Evolutionary conservation across 2,888 invertebrate species (phyloP), one percentile per base, ranked within the genome.

Genomic region (Meiosimyza platycephala): DNA sequence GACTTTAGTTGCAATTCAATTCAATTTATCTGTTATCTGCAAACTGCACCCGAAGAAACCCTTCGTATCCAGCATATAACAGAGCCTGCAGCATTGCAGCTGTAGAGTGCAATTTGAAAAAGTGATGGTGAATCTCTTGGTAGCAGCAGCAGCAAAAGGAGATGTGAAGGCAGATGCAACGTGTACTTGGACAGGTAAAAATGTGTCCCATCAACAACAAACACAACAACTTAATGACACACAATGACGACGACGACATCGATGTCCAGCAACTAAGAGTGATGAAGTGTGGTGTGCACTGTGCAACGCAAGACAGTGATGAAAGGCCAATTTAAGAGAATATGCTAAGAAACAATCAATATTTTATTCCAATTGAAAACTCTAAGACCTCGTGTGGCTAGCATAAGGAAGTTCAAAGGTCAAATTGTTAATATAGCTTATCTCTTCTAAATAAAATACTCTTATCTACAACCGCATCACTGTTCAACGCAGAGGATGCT

Each of bases 21-120:
- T 75, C 74, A 73, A 75, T 77, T 77, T 75, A 75, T 75, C 73
- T 77, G 67, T 60, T 51, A 67, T 67, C 70, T 59, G 40, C 18
- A 33, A 18, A 60, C 64, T 50, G 12, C 63, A 33, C 54, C 28
- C 50, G 59, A 40, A 40, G 40, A 9, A 9, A 40, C 40, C 40
- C 40, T 40, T 9, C 40, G 9, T 40, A 9, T 40, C 9, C 40
- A 40, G 40, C 40, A 40, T 2, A 40, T 9, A 40, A 40, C 40
- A 40, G 9, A 40, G 9, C 40, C 51, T 65, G 60, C 60, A 48
- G 59, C 33, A 54, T 52, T 50, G 18, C 63, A 64, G 60, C 60
- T 47, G 47, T n/a, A 22, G 13, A 16, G 60, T 33, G 55, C 73
- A 69, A 62, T 69, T 65, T 15, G 40, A 13, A 47, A 22, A 64